Percentiles rank a stretch among this genome's conserved stretches.
Evolutionary conservation across 2,113 vertebrate species (phyloP).

Genomic region (Oryzias curvinotus): DNA sequence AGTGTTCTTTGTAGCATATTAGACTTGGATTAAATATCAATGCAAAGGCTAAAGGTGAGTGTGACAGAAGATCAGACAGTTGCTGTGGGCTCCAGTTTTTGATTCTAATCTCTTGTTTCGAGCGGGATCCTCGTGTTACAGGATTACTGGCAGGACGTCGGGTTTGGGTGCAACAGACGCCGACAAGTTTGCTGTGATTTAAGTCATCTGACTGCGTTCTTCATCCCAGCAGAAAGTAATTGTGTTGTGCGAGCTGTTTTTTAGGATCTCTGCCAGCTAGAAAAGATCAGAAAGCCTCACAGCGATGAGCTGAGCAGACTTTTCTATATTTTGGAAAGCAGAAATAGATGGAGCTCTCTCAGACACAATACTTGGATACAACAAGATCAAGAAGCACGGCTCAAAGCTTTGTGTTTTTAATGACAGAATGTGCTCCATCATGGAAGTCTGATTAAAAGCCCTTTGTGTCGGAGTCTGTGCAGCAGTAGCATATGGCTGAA

Average conservation of each 20-base stretch:
- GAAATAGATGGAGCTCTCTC: slow-evolving; percentile 7
- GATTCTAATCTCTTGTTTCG: neutral
- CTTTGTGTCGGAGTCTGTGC: slow-evolving; percentile 36
- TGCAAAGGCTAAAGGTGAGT: neutral
- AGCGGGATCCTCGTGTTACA: neutral
- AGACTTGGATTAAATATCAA: neutral
- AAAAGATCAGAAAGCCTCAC: slow-evolving; percentile 24
- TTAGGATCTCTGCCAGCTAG: neutral
- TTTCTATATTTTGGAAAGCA: neutral
- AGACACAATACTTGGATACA: slow-evolving; percentile 12
- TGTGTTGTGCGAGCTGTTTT: neutral
- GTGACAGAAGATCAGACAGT: neutral
- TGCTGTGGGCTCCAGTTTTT: neutral
- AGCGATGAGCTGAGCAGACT: slow-evolving; percentile 1
- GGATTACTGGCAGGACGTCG: neutral
- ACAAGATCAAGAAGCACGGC: neutral
- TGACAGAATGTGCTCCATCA: slow-evolving; percentile 55
- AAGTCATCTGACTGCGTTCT: neutral
- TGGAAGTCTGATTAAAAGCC: slow-evolving; percentile 61
- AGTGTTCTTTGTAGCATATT: neutral
- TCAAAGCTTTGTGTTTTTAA: slow-evolving; percentile 41
- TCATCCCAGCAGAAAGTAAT: neutral
- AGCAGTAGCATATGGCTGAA: slow-evolving; percentile 54
- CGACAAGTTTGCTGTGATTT: neutral
- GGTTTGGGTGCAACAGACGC: neutral